Percentiles rank a stretch among this genome's conserved stretches.
phyloP scores from a whole-genome alignment of 2,797 vertebrate species.

The Gallinago solitaria region DNA sequence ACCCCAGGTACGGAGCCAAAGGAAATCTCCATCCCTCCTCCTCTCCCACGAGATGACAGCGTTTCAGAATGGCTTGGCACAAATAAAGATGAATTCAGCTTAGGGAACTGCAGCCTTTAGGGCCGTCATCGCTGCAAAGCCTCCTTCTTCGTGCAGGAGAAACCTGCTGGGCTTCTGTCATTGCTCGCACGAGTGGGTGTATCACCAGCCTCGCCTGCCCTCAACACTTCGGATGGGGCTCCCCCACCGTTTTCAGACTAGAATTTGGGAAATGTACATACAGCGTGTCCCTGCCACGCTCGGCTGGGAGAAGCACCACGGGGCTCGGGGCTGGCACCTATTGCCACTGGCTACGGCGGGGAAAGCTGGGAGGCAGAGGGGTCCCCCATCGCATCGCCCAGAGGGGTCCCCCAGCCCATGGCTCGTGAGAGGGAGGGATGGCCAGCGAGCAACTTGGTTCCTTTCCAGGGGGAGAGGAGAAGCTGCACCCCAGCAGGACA shows the following conservation, averaged over 20 bases:
- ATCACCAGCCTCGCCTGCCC: accelerated
- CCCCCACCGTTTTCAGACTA: not conserved
- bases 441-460: not conserved
- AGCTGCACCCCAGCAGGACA: not conserved
- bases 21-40: not conserved
- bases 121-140: not conserved
- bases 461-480: not conserved
- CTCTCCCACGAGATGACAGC: not conserved
- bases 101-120: not conserved
- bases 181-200: accelerated
- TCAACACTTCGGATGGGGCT: not conserved
- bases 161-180: not conserved
- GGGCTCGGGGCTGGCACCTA: accelerated
- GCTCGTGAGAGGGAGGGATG: accelerated
- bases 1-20: not conserved
- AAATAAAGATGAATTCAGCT: not conserved
- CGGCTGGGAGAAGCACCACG: not conserved
- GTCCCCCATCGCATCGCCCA: not conserved
- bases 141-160: not conserved
- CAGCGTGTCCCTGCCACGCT: accelerated
- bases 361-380: not conserved
- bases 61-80: not conserved
- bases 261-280: accelerated
- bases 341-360: accelerated
- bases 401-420: not conserved